phyloP scores from a whole-genome alignment of 2,113 vertebrate genomes.

The Myotis lucifugus region DNA sequence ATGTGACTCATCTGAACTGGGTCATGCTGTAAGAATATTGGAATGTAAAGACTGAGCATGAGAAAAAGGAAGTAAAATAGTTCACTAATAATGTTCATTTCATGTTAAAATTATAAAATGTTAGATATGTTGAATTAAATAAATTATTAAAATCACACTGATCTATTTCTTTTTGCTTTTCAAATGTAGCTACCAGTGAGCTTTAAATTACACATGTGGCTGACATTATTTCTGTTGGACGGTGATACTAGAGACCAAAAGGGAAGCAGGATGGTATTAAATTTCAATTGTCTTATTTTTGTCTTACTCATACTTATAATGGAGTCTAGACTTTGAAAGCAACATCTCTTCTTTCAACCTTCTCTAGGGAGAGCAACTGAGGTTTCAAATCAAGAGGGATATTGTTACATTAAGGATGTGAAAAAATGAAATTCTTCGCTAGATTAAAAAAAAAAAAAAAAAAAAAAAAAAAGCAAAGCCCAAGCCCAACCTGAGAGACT shows the following conservation, averaged over 20 bases:
- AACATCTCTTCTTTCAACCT: slow-evolving; percentile 36
- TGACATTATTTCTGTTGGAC: background rate
- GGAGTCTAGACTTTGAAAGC: background rate
- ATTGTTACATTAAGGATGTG: background rate
- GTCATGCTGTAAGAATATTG: background rate
- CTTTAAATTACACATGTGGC: background rate
- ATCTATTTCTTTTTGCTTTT: background rate
- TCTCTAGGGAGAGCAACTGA: background rate
- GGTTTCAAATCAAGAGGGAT: background rate
- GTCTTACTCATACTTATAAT: background rate
- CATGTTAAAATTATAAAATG: background rate
- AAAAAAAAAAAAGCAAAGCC: no score
- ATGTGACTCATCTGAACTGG: background rate
- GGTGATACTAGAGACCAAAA: background rate
- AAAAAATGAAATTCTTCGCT: background rate
- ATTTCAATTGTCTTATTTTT: slow-evolving; percentile 22
- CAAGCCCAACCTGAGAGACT: no score
- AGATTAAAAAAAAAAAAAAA: background rate
- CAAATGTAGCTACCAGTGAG: background rate
- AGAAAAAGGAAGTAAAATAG: background rate
- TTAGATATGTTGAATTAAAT: background rate
- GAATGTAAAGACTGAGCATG: background rate
- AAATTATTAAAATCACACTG: background rate
- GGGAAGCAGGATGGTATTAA: background rate
- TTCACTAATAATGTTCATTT: background rate